Evolutionary conservation across 2,797 vertebrate genomes (phyloP), one percentile per base, ranked within the genome.

Genomic region (Pitangus sulphuratus): DNA sequence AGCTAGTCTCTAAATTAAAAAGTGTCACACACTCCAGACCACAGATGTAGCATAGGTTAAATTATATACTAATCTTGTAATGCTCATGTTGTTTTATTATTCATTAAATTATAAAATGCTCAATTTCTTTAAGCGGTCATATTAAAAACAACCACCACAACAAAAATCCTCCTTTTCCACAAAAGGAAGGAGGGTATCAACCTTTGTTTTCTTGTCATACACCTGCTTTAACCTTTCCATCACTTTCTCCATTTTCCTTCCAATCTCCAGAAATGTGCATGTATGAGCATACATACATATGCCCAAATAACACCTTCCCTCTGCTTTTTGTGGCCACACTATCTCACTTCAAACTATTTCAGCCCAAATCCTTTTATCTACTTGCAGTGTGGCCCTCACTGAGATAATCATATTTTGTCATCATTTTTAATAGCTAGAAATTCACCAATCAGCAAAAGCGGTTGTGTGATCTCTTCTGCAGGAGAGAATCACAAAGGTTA

Each of bases 131-230:
- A 78, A 51, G 4, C 5, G 2, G 0, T 11, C 5, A 10, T 65
- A 30, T 15, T 70, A 39, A 93, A 89, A 90, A 24, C 2, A 26
- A 37, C 0, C 26, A 10, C 13, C 10, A 50, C 3, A 24, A 7
- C 1, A 25, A 20, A 57, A 31, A 0, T 1, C 0, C 2, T 1
- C 1, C 64, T 74, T 60, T 40, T 20, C 18, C 14, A 57, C n/a
- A 24, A 16, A 57, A 54, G 16, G 5, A 57, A 51, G 16, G 5
- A 53, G 2, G 1, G 3, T 26, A 58, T 10, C 11, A 78, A 50
- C 22, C 12, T 87, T 76, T 62, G 15, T 54, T 72, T 44, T 31
- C 8, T 11, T 45, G 11, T 66, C 61, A 56, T 30, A 47, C 21
- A 18, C 12, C 35, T 39, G 14, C 4, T 83, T 84, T 51, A 40